phyloP scores from a whole-genome alignment of 1,140 invertebrate genomes.

The Dinothrombium tinctorium region DNA sequence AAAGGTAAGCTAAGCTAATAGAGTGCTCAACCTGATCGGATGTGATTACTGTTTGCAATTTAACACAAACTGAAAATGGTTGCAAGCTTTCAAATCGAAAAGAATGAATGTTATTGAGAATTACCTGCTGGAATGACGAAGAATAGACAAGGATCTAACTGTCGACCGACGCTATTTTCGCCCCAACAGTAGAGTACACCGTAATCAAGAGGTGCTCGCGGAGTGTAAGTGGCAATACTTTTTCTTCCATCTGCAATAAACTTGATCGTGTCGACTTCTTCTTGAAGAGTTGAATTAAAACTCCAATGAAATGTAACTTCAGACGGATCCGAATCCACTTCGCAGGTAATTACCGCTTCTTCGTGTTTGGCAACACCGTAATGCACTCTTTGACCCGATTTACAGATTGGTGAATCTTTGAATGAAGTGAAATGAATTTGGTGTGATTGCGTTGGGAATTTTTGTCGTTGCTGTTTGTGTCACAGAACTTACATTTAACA shows the following conservation, averaged over 20 bases:
- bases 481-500: conserved; percentile 30
- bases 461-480: background rate
- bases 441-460: too few relatives aligned
- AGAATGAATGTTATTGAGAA: background rate
- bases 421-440: background rate
- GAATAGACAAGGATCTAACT: conserved; percentile 52
- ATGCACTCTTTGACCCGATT: conserved; percentile 36
- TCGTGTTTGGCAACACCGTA: conserved; percentile 55
- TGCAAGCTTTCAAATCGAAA: background rate
- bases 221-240: conserved; percentile 9
- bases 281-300: background rate
- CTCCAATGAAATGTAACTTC: conserved; percentile 17
- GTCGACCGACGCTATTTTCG: conserved; percentile 50
- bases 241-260: background rate
- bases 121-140: conserved; percentile 26
- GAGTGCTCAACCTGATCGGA: background rate
- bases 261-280: background rate
- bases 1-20: background rate
- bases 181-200: conserved; percentile 65
- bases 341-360: conserved; percentile 49
- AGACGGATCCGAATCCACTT: conserved; percentile 57
- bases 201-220: conserved; percentile 24
- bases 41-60: too few relatives aligned
- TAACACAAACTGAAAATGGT: too few relatives aligned
- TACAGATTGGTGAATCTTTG: conserved; percentile 33